Conservation (phyloP, 2,113 vertebrate species). For the Prochilodus magdalenae region DNA sequence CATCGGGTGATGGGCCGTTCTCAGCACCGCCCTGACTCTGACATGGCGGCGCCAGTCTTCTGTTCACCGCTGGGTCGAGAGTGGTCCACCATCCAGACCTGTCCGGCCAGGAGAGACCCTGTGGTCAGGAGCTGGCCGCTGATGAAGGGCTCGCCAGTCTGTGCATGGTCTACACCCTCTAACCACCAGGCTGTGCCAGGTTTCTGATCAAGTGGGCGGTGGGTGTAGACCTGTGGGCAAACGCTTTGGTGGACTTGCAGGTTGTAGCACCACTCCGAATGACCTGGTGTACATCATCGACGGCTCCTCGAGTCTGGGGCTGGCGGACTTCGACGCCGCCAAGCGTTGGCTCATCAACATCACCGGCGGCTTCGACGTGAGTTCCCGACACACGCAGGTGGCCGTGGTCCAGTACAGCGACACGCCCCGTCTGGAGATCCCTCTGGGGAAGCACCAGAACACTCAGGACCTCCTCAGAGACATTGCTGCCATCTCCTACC, state of each 20-base stretch:
- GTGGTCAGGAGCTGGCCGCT: background rate
- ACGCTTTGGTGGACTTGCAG: slow-evolving; percentile 55
- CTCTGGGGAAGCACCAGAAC: slow-evolving; percentile 66
- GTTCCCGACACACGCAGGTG: slow-evolving; percentile 68
- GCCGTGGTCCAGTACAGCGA: slow-evolving; percentile 75
- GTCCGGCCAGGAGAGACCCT: background rate
- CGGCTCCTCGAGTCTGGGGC: slow-evolving; percentile 71
- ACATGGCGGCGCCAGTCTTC: background rate
- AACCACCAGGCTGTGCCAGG: background rate
- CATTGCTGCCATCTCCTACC: slow-evolving; percentile 63
- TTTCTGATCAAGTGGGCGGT: background rate
- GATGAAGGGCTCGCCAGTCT: background rate
- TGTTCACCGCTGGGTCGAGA: background rate
- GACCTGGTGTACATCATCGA: slow-evolving; percentile 74
- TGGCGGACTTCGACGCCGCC: slow-evolving; percentile 65
- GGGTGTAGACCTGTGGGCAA: slow-evolving; percentile 23
- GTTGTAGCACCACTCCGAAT: slow-evolving; percentile 71
- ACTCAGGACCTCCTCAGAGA: slow-evolving; percentile 62
- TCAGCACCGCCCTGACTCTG: too few species aligned
- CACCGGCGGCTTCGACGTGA: slow-evolving; percentile 69
- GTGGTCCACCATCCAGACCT: background rate
- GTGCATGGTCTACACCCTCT: background rate
- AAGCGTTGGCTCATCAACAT: slow-evolving; percentile 73
- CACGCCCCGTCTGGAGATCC: slow-evolving; percentile 69
- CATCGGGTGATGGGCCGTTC: background rate